Evolutionary conservation across 2,797 vertebrate genomes (phyloP).

Genomic region (Rhabdophis nuchalis): DNA sequence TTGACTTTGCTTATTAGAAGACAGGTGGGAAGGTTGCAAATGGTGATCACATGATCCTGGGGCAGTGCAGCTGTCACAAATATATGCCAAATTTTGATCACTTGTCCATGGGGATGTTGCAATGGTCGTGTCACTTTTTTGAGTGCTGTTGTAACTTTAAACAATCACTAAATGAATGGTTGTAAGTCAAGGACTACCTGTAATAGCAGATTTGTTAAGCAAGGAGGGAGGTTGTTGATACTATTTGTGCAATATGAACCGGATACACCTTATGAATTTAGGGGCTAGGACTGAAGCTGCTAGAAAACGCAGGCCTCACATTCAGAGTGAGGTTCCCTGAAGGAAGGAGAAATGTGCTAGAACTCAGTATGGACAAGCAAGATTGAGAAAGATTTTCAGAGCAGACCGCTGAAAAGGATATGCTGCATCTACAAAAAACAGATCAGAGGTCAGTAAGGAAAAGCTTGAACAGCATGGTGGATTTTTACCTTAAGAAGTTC

Average conservation of each 20-base stretch:
- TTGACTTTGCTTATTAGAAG: background rate
- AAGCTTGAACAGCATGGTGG: background rate
- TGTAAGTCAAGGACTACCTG: background rate
- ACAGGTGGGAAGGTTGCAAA: background rate
- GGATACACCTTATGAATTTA: background rate
- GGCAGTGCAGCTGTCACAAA: background rate
- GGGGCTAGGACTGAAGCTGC: background rate
- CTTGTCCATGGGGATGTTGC: too few species aligned
- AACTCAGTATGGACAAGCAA: background rate
- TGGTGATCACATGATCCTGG: background rate
- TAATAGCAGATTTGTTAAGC: background rate
- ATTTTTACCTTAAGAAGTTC: background rate
- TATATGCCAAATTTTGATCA: background rate
- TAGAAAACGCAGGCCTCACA: background rate
- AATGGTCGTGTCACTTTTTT: too few species aligned
- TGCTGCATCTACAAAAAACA: background rate
- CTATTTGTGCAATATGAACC: background rate
- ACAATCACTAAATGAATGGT: background rate
- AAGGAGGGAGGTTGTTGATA: background rate
- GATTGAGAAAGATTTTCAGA: background rate
- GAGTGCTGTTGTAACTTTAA: background rate
- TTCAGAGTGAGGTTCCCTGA: background rate
- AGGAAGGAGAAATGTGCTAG: background rate
- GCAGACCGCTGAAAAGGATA: background rate
- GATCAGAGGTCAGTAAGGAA: background rate